Base-by-base conservation (phyloP, 2,797 vertebrate species). In the Pristis pectinata region DNA sequence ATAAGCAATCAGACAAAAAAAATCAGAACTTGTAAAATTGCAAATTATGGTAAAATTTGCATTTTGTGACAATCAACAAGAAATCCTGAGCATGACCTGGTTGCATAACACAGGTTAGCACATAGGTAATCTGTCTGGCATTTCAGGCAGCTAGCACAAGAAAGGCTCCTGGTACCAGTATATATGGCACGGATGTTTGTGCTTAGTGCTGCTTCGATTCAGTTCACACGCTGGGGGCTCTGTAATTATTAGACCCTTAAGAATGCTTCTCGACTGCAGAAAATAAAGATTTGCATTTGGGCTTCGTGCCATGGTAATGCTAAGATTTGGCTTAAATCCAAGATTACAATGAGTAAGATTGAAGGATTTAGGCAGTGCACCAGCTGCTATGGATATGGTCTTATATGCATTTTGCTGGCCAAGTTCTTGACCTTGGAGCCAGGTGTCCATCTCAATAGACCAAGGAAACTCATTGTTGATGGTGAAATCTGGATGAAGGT, bases 111-210 rank as follows among this genome's bases (percentile, higher is more conserved):
- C 87, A 91, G 19, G 15, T 91, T 91, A 91, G 61, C 19, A 41
- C 61, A 41, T 41, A 91, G 17, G 64, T 67, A 91, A 91, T 91
- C 59, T 91, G 59, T 89, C 22, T 53, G 44, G 44, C 61, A n/a
- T n/a, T 56, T 53, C 19, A 56, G 59, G 61, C 37, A 27, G 3
- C 61, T 41, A 91, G 37, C 64, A 41, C 8, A n/a, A 22, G 61
- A 91, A 61, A n/a, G 9, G 17, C 59, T 67, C 87, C 87, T 67
- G 87, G 87, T 91, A 91, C 87, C 87, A 91, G 87, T 67, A 91
- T 91, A 41, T 19, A 91, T 64, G 61, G n/a, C 61, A 2, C n/a
- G 61, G 87, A 91, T 91, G 87, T 91, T 87, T 91, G 87, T 91
- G 59, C 91, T 91, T 67, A 64, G 19, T 91, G 61, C 37, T 3